Base-by-base conservation (phyloP, 2,888 invertebrate species). In the Pristionchus japonicus region DNA sequence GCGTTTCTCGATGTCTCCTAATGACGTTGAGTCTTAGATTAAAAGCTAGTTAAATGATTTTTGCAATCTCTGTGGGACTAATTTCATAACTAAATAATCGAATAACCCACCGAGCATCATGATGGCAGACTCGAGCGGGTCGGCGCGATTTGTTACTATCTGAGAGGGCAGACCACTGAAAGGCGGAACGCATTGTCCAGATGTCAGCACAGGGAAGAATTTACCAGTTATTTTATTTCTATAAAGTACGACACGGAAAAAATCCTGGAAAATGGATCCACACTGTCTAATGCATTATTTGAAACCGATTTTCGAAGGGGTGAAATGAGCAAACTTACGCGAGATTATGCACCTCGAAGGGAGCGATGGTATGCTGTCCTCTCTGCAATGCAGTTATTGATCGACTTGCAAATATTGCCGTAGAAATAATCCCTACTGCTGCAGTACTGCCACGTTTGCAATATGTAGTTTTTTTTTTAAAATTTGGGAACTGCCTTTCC, bases 21-120 rank as follows among this genome's bases (percentile, higher is more conserved):
- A n/a, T n/a, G n/a, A n/a, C n/a, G n/a, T n/a, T n/a, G n/a, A n/a
- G n/a, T n/a, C n/a, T n/a, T n/a, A n/a, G n/a, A n/a, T n/a, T n/a
- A n/a, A n/a, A n/a, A n/a, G n/a, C n/a, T n/a, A n/a, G n/a, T n/a
- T n/a, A n/a, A n/a, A n/a, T n/a, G n/a, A n/a, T n/a, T n/a, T n/a
- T n/a, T n/a, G n/a, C n/a, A n/a, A n/a, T n/a, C n/a, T n/a, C n/a
- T n/a, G n/a, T n/a, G n/a, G n/a, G n/a, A n/a, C n/a, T n/a, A n/a
- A n/a, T n/a, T n/a, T n/a, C n/a, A n/a, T n/a, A n/a, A n/a, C n/a
- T n/a, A n/a, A n/a, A n/a, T n/a, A n/a, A n/a, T n/a, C n/a, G n/a
- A n/a, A n/a, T n/a, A n/a, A 43, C 77, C 27, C 15, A 77, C 77
- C 47, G 13, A 77, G 77, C 27, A n/a, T 40, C 77, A 77, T 77